Conservation (phyloP, 1,140 invertebrate species). For the Eufriesea mexicana region DNA sequence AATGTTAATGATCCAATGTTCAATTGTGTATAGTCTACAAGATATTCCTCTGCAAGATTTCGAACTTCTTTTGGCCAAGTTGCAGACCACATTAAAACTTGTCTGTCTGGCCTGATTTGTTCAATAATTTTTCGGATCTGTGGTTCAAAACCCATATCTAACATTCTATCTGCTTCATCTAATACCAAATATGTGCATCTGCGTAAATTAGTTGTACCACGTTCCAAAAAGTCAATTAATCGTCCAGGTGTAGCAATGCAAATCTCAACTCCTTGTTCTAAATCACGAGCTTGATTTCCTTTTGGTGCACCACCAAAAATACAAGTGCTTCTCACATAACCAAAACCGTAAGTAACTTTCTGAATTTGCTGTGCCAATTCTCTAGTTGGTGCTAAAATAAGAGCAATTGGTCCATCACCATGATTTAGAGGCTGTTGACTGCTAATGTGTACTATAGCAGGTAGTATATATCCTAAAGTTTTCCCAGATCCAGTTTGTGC, state of each 20-base stretch:
- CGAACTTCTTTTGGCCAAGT: constrained; percentile 99
- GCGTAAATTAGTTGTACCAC: constrained; percentile 92
- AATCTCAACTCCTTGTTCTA: constrained; percentile 94
- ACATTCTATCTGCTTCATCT: constrained; percentile 98
- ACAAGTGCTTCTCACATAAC: constrained; percentile 94
- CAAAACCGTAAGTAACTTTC: constrained; percentile 96
- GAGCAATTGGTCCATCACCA: constrained; percentile 95
- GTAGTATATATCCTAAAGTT: constrained; percentile 92
- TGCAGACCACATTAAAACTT: constrained; percentile 98
- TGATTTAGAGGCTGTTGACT: constrained; percentile 91
- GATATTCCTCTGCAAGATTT: constrained; percentile 96
- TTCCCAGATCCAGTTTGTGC: constrained; percentile 97
- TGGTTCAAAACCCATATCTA: constrained; percentile 99
- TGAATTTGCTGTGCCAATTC: constrained; percentile 99
- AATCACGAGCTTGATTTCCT: constrained; percentile 89
- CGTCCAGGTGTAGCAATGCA: constrained; percentile 98
- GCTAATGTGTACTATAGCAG: constrained; percentile 96
- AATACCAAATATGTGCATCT: constrained; percentile 97
- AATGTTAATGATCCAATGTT: constrained; percentile 97
- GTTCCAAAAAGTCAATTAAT: constrained; percentile 96
- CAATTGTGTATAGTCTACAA: constrained; percentile 96
- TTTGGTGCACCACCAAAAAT: constrained; percentile 98
- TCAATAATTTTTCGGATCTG: constrained; percentile 98
- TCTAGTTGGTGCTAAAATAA: constrained; percentile 96
- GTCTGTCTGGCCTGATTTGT: constrained; percentile 92